These are phyloP conservation scores for human DNA, from an alignment of 2,113 vertebrate genomes.

Conservation along the genomic window GRCh38 chr3:84001-84500, in stretches of 20 bases:
- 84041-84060: neutral
- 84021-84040: neutral
- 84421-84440: neutral
- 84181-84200: neutral
- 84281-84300: neutral
- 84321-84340: neutral
- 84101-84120: neutral
- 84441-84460: neutral
- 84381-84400: neutral
- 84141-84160: neutral
- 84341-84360: neutral
- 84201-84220: neutral
- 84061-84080: neutral
- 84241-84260: neutral
- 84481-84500: neutral
- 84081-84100: neutral
- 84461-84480: neutral
- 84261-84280: neutral
- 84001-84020: neutral
- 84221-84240: neutral
- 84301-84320: neutral
- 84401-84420: neutral
- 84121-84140: neutral
- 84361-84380: neutral
- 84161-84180: neutral